Conservation (phyloP, 2,797 vertebrate species). For the Chelmon rostratus region DNA sequence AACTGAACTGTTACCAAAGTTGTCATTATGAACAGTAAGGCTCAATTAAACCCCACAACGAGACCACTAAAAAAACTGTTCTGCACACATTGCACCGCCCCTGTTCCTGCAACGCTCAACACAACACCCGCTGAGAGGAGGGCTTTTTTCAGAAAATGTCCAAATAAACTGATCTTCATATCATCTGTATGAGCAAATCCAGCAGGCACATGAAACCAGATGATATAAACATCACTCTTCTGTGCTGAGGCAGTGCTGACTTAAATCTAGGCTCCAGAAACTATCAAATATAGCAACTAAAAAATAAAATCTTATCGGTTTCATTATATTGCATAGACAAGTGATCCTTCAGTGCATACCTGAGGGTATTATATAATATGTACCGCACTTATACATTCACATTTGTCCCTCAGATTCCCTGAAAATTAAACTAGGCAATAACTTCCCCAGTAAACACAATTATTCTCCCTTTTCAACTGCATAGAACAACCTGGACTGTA, state of each 20-base stretch:
- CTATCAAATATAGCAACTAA: conserved; percentile 49
- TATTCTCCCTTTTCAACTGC: conserved; percentile 28
- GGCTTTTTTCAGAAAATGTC: conserved; percentile 33
- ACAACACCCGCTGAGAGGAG: conserved; percentile 37
- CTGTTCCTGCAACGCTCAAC: conserved; percentile 28
- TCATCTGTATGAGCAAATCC: conserved; percentile 72
- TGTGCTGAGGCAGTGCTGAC: conserved; percentile 67
- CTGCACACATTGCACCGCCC: conserved; percentile 57
- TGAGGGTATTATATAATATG: conserved; percentile 44
- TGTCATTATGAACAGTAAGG: conserved; percentile 55
- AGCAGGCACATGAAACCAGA: conserved; percentile 81
- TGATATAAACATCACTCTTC: conserved; percentile 65
- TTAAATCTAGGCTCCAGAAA: conserved; percentile 43
- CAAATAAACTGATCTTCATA: conserved; percentile 53
- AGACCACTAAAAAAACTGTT: conserved; percentile 13
- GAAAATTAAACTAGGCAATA: conserved; percentile 49
- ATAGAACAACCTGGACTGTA: conserved; percentile 30
- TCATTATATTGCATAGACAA: conserved; percentile 73
- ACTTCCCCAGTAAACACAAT: conserved; percentile 26
- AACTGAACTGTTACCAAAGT: conserved; percentile 24
- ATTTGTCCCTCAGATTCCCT: conserved; percentile 41
- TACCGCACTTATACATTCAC: conserved; percentile 64
- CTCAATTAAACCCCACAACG: conserved; percentile 34
- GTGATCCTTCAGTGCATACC: conserved; percentile 60
- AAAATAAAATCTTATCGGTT: conserved; percentile 45